Percentiles rank a stretch among this genome's conserved stretches.
Conservation (phyloP, 1,140 invertebrate species). For the Neodiprion virginianus region DNA sequence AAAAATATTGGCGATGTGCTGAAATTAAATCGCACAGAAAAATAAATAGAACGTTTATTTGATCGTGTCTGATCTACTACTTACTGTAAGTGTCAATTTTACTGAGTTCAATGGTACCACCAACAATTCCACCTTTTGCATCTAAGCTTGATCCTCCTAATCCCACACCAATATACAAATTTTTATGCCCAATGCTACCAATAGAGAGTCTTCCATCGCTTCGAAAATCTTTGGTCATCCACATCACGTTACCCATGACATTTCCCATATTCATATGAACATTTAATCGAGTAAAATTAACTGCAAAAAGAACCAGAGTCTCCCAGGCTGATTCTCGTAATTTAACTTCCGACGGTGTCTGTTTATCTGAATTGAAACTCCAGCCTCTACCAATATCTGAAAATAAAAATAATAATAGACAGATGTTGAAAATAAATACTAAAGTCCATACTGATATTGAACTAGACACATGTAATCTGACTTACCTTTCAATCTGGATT, state of each 20-base stretch:
- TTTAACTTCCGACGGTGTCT: slow-evolving; percentile 63
- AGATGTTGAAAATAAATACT: slow-evolving; percentile 13
- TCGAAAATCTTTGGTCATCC: slow-evolving; percentile 90
- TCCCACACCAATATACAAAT: slow-evolving; percentile 88
- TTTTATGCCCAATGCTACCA: slow-evolving; percentile 92
- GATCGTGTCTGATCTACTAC: slow-evolving; percentile 36
- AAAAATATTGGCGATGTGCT: neutral
- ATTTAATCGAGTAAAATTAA: slow-evolving; percentile 94
- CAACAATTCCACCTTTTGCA: slow-evolving; percentile 95
- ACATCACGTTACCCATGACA: slow-evolving; percentile 97
- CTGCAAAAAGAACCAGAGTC: slow-evolving; percentile 92
- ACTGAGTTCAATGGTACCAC: slow-evolving; percentile 90
- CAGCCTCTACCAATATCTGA: slow-evolving; percentile 61
- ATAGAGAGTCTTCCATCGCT: slow-evolving; percentile 92
- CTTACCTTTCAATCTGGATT: slow-evolving; percentile 61
- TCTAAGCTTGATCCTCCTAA: slow-evolving; percentile 90
- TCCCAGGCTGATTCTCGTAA: slow-evolving; percentile 81
- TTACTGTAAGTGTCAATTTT: slow-evolving; percentile 87
- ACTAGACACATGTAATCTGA: slow-evolving; percentile 37
- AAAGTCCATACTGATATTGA: slow-evolving; percentile 35
- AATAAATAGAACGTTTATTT: slow-evolving; percentile 14
- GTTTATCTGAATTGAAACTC: slow-evolving; percentile 60
- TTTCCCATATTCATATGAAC: slow-evolving; percentile 99
- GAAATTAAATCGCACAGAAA: slow-evolving; percentile 11
- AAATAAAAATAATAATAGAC: slow-evolving; percentile 17